Percentiles rank a stretch among this genome's conserved stretches.
Evolutionary conservation across 2,888 invertebrate genomes (phyloP).

Genomic region (Sminthurides aquaticus): DNA sequence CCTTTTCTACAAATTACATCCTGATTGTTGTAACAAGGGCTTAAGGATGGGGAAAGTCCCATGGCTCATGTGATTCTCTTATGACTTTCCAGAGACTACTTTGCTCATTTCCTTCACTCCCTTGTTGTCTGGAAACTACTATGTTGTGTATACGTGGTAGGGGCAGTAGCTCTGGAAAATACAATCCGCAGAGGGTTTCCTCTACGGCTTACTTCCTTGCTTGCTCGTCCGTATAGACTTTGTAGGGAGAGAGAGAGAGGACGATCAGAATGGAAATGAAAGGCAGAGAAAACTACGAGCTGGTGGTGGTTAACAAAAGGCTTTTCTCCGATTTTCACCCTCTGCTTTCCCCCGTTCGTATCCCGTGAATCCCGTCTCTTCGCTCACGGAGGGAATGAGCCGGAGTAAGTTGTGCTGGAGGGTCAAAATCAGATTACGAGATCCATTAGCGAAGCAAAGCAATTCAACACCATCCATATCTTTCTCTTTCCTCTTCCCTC

Average conservation of each 20-base stretch:
- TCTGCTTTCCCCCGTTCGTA: background rate
- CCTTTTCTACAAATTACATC: constrained; percentile 1
- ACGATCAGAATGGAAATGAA: background rate
- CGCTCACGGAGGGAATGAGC: background rate
- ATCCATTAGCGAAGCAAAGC: constrained; percentile 44
- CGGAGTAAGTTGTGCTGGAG: constrained; percentile 31
- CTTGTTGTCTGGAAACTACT: background rate
- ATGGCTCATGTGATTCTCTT: background rate
- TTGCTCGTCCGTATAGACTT: no score
- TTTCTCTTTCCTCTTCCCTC: constrained; percentile 9
- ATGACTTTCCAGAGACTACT: background rate
- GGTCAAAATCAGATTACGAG: constrained; percentile 44
- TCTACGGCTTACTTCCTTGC: no score
- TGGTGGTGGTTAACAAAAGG: background rate
- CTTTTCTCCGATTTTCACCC: constrained; percentile 7
- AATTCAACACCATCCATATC: constrained; percentile 44
- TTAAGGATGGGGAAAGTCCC: constrained; percentile 4
- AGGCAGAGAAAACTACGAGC: background rate
- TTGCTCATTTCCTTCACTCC: background rate
- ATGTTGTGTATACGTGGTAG: no score
- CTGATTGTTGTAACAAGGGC: constrained; percentile 3
- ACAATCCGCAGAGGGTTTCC: no score
- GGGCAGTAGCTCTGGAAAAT: no score
- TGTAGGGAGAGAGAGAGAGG: no score
- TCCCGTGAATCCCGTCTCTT: no score